Evolutionary conservation across 2,113 vertebrate genomes (phyloP).

Genomic region (Bungarus multicinctus): DNA sequence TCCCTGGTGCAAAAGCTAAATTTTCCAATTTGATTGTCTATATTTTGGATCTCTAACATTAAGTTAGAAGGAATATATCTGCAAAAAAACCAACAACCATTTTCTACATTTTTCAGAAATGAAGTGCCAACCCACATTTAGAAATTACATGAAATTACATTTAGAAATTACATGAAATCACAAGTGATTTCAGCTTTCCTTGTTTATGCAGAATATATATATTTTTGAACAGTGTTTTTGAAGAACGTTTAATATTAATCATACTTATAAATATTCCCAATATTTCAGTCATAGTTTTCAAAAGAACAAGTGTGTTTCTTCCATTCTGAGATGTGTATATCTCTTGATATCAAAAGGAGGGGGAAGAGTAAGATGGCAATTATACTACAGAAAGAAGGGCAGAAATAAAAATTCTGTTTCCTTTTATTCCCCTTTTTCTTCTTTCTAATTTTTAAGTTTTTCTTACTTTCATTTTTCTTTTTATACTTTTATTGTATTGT

Average conservation of each 20-base stretch:
- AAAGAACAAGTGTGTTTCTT: background rate
- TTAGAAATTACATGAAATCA: background rate
- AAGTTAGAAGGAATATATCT: constrained; percentile 70
- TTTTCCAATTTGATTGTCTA: constrained; percentile 71
- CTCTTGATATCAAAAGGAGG: background rate
- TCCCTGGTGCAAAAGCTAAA: constrained; percentile 74
- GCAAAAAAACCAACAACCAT: constrained; percentile 6
- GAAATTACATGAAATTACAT: background rate
- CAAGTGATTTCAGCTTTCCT: background rate
- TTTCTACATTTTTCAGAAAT: constrained; percentile 4
- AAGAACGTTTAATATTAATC: background rate
- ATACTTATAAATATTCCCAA: background rate
- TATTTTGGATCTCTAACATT: constrained; percentile 71
- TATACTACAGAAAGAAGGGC: background rate
- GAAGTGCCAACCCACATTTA: background rate
- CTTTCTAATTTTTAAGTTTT: background rate
- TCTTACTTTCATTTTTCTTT: background rate
- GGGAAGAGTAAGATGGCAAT: background rate
- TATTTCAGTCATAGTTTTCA: background rate
- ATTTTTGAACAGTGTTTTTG: background rate
- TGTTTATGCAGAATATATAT: background rate
- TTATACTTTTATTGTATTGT: background rate
- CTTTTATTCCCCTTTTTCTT: background rate
- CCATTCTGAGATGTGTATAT: background rate
- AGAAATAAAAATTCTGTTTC: background rate